phyloP scores from a whole-genome alignment of 2,888 invertebrate genomes.

The Cephus pygmeus region DNA sequence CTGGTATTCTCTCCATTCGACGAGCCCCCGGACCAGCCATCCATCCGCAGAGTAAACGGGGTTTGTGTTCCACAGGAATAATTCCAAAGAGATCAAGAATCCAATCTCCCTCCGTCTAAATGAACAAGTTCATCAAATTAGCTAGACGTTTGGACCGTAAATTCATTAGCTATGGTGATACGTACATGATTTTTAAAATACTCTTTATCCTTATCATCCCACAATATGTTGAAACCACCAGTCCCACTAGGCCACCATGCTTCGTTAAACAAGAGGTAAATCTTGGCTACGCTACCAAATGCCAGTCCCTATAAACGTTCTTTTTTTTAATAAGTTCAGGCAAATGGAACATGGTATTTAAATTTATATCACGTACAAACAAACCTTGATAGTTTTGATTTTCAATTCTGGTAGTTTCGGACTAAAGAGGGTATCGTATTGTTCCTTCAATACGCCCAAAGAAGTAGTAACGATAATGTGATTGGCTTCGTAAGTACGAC shows the following conservation, averaged over 20 bases:
- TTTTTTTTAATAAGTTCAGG: neutral
- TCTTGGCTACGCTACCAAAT: slow-evolving; percentile 77
- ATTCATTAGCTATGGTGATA: neutral
- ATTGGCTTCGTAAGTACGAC: slow-evolving; percentile 69
- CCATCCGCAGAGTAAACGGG: slow-evolving; percentile 74
- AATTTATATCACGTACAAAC: no score
- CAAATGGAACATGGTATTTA: no score
- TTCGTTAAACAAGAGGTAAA: slow-evolving; percentile 73
- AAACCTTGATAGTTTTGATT: slow-evolving; percentile 67
- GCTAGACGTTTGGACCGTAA: neutral
- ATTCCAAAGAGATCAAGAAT: slow-evolving; percentile 73
- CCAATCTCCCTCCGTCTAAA: slow-evolving; percentile 69
- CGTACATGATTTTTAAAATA: slow-evolving; percentile 39
- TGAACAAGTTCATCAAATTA: neutral
- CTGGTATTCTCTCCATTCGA: slow-evolving; percentile 71
- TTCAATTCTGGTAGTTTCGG: slow-evolving; percentile 71
- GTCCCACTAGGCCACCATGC: slow-evolving; percentile 74
- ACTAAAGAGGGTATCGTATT: slow-evolving; percentile 68
- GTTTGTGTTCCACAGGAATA: slow-evolving; percentile 72
- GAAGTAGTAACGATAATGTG: slow-evolving; percentile 78
- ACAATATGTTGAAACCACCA: slow-evolving; percentile 70
- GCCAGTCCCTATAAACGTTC: slow-evolving; percentile 66
- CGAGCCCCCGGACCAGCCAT: slow-evolving; percentile 72
- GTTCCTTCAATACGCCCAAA: slow-evolving; percentile 76
- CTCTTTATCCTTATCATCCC: slow-evolving; percentile 68